Evolutionary conservation across 2,888 invertebrate species (phyloP).

Genomic region (Sinopyrophorus schimmeli): DNA sequence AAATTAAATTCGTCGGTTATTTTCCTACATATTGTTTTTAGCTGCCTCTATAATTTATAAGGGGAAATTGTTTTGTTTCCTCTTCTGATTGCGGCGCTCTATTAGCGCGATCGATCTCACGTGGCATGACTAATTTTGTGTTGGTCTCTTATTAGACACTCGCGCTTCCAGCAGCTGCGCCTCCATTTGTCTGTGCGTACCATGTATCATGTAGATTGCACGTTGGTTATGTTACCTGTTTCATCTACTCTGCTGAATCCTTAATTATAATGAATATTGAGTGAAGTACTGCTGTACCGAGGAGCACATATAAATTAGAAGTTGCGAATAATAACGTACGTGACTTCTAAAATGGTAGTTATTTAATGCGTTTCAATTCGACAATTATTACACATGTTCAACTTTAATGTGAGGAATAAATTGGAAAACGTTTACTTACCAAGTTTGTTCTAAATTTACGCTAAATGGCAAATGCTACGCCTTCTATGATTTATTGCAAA

Average conservation of each 20-base stretch:
- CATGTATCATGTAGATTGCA: slow-evolving; percentile 35
- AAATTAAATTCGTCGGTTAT: too few species aligned
- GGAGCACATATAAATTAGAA: slow-evolving; percentile 23
- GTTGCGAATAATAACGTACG: slow-evolving; percentile 14
- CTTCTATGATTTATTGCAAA: too few species aligned
- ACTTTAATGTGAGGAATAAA: slow-evolving; percentile 23
- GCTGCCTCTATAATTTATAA: slow-evolving; percentile 12
- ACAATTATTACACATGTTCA: slow-evolving; percentile 14
- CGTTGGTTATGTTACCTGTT: slow-evolving; percentile 28
- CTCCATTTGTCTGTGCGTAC: slow-evolving; percentile 45
- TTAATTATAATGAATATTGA: slow-evolving; percentile 24
- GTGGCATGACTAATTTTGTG: slow-evolving; percentile 49
- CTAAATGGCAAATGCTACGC: neutral
- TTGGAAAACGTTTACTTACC: slow-evolving; percentile 17
- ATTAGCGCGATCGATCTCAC: slow-evolving; percentile 50
- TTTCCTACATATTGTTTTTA: slow-evolving; percentile 8
- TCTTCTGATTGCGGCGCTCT: slow-evolving; percentile 38
- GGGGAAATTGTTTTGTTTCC: slow-evolving; percentile 26
- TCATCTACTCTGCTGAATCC: slow-evolving; percentile 14
- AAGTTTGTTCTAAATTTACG: slow-evolving; percentile 6
- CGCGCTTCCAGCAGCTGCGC: slow-evolving; percentile 48
- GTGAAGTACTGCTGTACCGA: slow-evolving; percentile 7
- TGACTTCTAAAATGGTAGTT: slow-evolving; percentile 22
- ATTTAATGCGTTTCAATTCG: slow-evolving; percentile 16
- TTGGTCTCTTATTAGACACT: slow-evolving; percentile 46